Conservation (phyloP, 2,888 invertebrate genomes). For the Harmothoe impar region DNA sequence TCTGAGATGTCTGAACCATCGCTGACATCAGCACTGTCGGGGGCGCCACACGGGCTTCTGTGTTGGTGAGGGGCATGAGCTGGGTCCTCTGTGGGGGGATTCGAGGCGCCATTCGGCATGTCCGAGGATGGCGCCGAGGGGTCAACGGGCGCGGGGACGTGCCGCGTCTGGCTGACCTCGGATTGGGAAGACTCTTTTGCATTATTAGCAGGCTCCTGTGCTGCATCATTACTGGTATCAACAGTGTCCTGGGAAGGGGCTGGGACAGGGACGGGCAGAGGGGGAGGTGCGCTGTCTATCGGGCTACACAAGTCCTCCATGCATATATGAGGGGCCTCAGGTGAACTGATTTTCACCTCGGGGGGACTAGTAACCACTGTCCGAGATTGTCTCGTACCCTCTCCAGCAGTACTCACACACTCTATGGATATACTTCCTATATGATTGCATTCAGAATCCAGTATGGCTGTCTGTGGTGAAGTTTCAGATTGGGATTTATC, state of each 20-base stretch:
- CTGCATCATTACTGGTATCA: too few relatives aligned
- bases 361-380: not conserved
- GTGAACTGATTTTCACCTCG: constrained; percentile 18
- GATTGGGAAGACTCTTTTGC: not conserved
- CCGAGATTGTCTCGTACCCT: not conserved
- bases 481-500: not conserved
- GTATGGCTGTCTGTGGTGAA: not conserved
- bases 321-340: not conserved
- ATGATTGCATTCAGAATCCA: not conserved
- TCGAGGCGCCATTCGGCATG: not conserved
- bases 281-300: not conserved
- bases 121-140: not conserved
- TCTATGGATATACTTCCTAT: not conserved
- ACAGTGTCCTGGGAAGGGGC: too few relatives aligned
- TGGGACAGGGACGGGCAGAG: too few relatives aligned
- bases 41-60: constrained; percentile 40
- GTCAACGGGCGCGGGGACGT: not conserved
- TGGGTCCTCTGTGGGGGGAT: not conserved
- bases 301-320: not conserved
- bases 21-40: not conserved
- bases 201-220: not conserved
- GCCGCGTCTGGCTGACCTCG: not conserved
- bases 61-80: constrained; percentile 20
- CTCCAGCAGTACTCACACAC: not conserved
- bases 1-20: not conserved